Base-by-base conservation (phyloP, 64 coral and sea anemone genomes). In the Hydrozoanthus tunicans region DNA sequence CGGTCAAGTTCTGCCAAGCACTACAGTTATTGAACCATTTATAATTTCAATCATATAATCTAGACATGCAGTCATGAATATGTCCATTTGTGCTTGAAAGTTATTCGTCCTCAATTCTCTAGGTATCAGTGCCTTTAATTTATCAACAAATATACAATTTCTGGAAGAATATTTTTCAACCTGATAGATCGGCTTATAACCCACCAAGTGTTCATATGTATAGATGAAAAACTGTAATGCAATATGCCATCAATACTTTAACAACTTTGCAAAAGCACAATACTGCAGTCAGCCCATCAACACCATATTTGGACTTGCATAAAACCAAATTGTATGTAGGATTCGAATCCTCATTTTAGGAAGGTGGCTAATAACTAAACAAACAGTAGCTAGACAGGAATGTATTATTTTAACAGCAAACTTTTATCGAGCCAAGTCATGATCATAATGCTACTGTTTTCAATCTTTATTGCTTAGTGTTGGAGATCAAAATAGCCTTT, bases 201-300 rank as follows among this genome's bases (percentile, higher is more conserved):
- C 53, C 51, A 27, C 51, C 43, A 78, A 78, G 75, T 53, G 43
- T 78, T 78, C 75, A 43, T 43, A 43, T 2, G 2, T 43, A 78
- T 78, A 78, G 75, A 78, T 78, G 75, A 78, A 78, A 78, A 78
- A 78, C 75, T 54, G 32, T 10, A 78, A 68, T n/a, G 5, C 65
- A 78, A 78, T 9, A 78, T 78, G 75, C 75, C 75, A 56, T 78
- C 75, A 78, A 78, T 55, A 78, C 11, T 55, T 56, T 78, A 78
- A 78, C 75, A 78, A 78, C 75, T 78, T 78, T 78, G 75, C 75
- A 78, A 68, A 78, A 77, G 75, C 75, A 78, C 51, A 55, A 78
- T 55, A 78, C 53, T 78, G 75, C 75, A 78, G 53, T 78, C 75
- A 78, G 52, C 75, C 75, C 52, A 78, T 78, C 75, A 55, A 78